Conservation (phyloP, 2,888 invertebrate species). For the Pseudolycoriella hygida region DNA sequence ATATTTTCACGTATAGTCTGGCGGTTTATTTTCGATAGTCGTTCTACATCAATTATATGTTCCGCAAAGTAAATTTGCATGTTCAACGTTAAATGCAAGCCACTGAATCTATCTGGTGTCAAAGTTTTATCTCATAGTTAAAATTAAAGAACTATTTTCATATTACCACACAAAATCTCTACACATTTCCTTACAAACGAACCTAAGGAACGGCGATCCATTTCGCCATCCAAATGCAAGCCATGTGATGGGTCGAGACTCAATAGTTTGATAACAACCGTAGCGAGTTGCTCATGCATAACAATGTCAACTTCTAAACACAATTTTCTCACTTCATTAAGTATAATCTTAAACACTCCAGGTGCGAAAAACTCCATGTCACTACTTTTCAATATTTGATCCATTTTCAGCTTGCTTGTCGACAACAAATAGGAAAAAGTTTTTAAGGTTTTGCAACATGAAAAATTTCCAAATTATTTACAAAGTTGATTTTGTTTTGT, state of each 20-base stretch:
- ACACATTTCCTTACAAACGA: slow-evolving; percentile 1
- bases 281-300: slow-evolving; percentile 6
- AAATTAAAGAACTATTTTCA: no score
- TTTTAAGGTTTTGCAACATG: no score
- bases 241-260: slow-evolving; percentile 6
- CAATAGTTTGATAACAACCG: slow-evolving; percentile 5
- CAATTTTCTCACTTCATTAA: slow-evolving; percentile 6
- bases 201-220: background rate
- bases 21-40: slow-evolving; percentile 4
- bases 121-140: background rate
- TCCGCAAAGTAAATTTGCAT: slow-evolving; percentile 9
- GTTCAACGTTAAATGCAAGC: slow-evolving; percentile 3
- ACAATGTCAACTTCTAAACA: slow-evolving; percentile 5
- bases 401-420: no score
- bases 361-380: no score
- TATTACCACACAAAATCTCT: background rate
- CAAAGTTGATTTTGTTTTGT: no score
- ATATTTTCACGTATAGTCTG: slow-evolving; percentile 5
- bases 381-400: no score
- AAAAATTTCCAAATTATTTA: no score
- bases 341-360: slow-evolving; percentile 4
- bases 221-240: background rate
- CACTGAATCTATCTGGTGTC: background rate
- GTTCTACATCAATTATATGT: slow-evolving; percentile 6
- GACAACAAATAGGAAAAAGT: no score